Base-by-base conservation (phyloP, 2,797 vertebrate species). In the Amblyraja radiata region DNA sequence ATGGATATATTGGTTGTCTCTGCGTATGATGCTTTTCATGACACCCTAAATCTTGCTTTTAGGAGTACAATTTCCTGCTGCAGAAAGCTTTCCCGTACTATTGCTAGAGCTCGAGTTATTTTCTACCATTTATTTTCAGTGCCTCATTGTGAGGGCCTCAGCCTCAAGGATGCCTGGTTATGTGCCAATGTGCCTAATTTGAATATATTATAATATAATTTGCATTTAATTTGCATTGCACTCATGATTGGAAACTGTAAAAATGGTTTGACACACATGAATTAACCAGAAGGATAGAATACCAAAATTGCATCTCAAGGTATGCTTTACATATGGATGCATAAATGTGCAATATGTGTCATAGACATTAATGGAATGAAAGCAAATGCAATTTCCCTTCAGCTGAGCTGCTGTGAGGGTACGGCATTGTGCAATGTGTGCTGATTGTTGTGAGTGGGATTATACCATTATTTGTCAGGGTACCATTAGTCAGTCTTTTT, bases 121-220 rank as follows among this genome's bases (percentile, higher is more conserved):
- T 91, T 91, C 71, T 91, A 39, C 39, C 71, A 16, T 46, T 46
- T 92, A 92, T 92, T 92, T 90, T 90, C 86, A 71, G 6, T 71
- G 63, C 68, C 73, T 54, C 21, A 25, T 92, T 73, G 68, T 54
- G 39, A 46, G 71, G 39, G 68, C 68, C 71, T 71, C 71, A 74
- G 71, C 39, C 90, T 92, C 71, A 74, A 92, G 71, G 90, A 74
- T 54, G 90, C 71, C 39, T 74, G 25, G 90, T 76, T 92, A 76
- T 46, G 46, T 92, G 90, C 73, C 90, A 92, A 76, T 92, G 71
- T 92, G 90, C 36, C 90, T 92, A 92, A 74, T 92, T 92, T 76
- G 71, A 92, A 92, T 92, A 92, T 54, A 92, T 92, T 92, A 76
- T 74, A 92, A 92, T 92, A 54, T 92, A 74, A 74, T 92, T 92